Evolutionary conservation across 2,797 vertebrate genomes (phyloP).

Genomic region (Phoebastria nigripes): DNA sequence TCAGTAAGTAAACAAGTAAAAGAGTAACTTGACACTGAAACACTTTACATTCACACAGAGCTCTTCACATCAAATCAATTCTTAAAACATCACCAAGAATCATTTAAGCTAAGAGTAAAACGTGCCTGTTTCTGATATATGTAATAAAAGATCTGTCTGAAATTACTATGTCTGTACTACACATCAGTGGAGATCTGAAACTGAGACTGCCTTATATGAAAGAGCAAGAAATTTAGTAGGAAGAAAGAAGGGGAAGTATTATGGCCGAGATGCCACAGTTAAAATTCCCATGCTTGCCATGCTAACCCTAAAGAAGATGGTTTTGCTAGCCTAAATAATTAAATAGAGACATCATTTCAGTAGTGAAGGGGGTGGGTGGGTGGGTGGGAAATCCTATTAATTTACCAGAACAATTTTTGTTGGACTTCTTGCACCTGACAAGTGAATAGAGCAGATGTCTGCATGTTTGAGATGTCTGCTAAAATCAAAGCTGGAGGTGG

Average conservation of each 20-base stretch:
- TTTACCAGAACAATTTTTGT: not conserved
- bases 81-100: not conserved
- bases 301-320: not conserved
- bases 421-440: not conserved
- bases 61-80: not conserved
- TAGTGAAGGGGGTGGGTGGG: not conserved
- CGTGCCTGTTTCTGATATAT: accelerated
- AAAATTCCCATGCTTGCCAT: not conserved
- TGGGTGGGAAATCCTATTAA: not conserved
- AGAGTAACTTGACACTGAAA: not conserved
- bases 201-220: not conserved
- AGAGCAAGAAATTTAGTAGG: not conserved
- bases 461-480: not conserved
- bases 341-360: not conserved
- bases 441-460: not conserved
- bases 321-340: not conserved
- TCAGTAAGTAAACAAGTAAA: not conserved
- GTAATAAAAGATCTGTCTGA: not conserved
- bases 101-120: not conserved
- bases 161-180: not conserved
- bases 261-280: not conserved
- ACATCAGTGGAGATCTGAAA: not conserved
- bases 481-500: not conserved
- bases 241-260: not conserved
- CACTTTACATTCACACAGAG: not conserved